Evolutionary conservation across 2,888 invertebrate species (phyloP).

Genomic region (Belgica antarctica): DNA sequence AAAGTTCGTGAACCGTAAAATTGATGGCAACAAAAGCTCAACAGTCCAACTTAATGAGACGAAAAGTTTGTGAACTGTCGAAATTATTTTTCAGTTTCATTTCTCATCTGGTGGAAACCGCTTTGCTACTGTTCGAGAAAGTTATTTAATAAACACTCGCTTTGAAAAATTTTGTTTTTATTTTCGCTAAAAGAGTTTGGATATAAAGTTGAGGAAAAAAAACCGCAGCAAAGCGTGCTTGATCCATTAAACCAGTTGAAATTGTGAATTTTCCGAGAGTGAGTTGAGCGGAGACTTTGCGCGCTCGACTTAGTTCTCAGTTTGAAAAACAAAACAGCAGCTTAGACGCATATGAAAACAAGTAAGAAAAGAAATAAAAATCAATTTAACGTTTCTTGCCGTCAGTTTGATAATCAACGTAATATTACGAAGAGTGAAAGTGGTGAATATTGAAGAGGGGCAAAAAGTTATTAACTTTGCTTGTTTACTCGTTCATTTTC

Average conservation of each 20-base stretch:
- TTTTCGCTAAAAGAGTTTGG: background rate
- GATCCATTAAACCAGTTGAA: conserved; percentile 4
- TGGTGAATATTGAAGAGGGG: conserved; percentile 28
- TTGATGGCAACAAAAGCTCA: background rate
- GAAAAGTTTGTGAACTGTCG: background rate
- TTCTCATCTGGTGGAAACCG: conserved; percentile 11
- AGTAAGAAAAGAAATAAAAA: background rate
- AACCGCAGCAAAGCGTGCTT: background rate
- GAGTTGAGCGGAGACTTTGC: no score
- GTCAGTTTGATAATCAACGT: conserved; percentile 5
- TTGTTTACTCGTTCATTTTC: conserved; percentile 12
- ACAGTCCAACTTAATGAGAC: background rate
- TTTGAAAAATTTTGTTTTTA: conserved; percentile 3
- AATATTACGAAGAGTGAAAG: conserved; percentile 27
- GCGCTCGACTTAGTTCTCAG: background rate
- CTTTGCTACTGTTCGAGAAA: conserved; percentile 4
- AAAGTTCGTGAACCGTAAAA: conserved; percentile 21
- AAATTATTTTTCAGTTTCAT: conserved; percentile 15
- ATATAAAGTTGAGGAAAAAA: background rate
- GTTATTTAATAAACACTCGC: conserved; percentile 28
- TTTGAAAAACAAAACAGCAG: no score
- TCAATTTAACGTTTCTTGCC: background rate
- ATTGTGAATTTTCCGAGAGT: background rate
- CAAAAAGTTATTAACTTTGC: conserved; percentile 17
- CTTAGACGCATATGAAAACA: no score